These are phyloP conservation scores for Parnassius mnemosyne DNA, from an alignment of 2,888 invertebrate species.

Conservation along the genomic window DNA sequence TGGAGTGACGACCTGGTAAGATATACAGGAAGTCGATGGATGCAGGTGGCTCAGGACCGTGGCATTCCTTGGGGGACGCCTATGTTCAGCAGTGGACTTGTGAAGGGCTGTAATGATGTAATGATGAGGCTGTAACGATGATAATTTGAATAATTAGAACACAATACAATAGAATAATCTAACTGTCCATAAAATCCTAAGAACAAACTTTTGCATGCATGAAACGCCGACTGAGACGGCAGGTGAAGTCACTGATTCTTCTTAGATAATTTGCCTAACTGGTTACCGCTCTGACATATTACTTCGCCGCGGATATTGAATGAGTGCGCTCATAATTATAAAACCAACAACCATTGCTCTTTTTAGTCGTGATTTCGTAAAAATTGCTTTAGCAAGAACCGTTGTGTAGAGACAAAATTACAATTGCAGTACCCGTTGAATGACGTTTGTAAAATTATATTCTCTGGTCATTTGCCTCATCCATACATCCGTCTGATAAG, in stretches of 20 bases:
- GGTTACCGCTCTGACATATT: conserved; percentile 65
- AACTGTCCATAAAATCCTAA: conserved; percentile 27
- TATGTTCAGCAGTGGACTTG: too few relatives aligned
- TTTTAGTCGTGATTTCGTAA: not conserved
- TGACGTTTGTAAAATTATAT: conserved; percentile 40
- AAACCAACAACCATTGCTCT: conserved; percentile 34
- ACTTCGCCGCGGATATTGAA: conserved; percentile 34
- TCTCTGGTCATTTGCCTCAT: conserved; percentile 54
- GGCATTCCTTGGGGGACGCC: too few relatives aligned
- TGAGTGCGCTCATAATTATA: conserved; percentile 26
- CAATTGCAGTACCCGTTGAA: conserved; percentile 1
- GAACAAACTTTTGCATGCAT: conserved; percentile 31
- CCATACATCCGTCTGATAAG: conserved; percentile 59
- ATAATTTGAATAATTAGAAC: conserved; percentile 14
- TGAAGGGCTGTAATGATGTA: too few relatives aligned
- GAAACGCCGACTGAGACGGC: conserved; percentile 54
- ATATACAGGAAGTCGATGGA: too few relatives aligned
- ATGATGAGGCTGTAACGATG: too few relatives aligned
- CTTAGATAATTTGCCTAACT: conserved; percentile 75
- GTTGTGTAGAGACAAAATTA: conserved; percentile 27
- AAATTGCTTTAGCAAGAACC: not conserved
- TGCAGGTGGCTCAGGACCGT: too few relatives aligned
- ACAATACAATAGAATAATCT: conserved; percentile 41
- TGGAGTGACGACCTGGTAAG: too few relatives aligned
- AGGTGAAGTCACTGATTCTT: conserved; percentile 72